Evolutionary conservation across 2,888 invertebrate species (phyloP).

Genomic region (Lymantria monacha): DNA sequence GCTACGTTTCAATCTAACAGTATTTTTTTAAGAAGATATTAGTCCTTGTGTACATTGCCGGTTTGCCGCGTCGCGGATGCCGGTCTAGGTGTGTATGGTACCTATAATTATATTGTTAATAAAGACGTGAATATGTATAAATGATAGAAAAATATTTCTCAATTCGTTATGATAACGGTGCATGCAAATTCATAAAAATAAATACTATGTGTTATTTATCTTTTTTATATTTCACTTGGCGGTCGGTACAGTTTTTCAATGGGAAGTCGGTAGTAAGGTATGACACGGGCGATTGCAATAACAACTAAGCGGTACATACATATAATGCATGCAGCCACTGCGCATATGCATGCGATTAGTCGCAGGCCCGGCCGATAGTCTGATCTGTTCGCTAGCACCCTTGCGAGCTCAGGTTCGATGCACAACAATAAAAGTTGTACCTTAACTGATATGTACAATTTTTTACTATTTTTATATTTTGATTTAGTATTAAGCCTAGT

Average conservation of each 20-base stretch:
- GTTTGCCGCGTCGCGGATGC: constrained; percentile 64
- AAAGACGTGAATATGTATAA: constrained; percentile 78
- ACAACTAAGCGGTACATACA: constrained; percentile 32
- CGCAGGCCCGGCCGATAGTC: background rate
- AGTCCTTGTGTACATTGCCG: constrained; percentile 79
- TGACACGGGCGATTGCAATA: constrained; percentile 12
- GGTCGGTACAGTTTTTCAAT: constrained; percentile 74
- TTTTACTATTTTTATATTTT: constrained; percentile 83
- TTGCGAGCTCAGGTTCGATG: constrained; percentile 44
- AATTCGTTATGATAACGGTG: constrained; percentile 79
- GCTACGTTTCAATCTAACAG: constrained; percentile 82
- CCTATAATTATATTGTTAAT: constrained; percentile 73
- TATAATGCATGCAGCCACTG: background rate
- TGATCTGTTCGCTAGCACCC: constrained; percentile 4
- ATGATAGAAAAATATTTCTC: constrained; percentile 78
- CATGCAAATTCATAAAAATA: constrained; percentile 78
- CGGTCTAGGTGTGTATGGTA: constrained; percentile 73
- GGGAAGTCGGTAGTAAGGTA: constrained; percentile 45
- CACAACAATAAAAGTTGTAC: constrained; percentile 72
- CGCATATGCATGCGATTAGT: constrained; percentile 32
- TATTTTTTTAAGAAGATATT: constrained; percentile 83
- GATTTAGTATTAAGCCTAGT: constrained; percentile 80
- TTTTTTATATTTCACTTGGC: constrained; percentile 81
- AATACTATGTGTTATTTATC: constrained; percentile 80
- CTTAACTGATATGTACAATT: constrained; percentile 73